phyloP scores from a whole-genome alignment of 2,888 invertebrate genomes.

The Resseliella maxima region DNA sequence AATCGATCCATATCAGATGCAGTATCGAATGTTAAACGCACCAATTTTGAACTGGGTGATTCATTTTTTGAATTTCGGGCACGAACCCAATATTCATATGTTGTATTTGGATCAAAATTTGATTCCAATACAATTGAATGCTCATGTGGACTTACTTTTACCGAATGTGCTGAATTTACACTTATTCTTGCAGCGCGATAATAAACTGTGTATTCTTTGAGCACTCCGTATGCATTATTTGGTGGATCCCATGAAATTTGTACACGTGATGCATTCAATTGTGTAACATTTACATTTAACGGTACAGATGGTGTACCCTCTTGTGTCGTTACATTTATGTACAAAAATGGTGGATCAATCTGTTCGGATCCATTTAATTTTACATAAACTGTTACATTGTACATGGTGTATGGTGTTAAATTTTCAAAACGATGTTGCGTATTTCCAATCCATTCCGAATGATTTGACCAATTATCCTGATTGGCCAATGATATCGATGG shows the following conservation, averaged over 20 bases:
- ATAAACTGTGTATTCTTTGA: conserved; percentile 74
- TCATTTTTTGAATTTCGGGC: conserved; percentile 74
- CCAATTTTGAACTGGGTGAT: conserved; percentile 73
- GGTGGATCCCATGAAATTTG: conserved; percentile 79
- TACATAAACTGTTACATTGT: conserved; percentile 84
- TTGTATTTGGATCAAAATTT: conserved; percentile 60
- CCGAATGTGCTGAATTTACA: conserved; percentile 63
- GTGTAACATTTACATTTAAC: conserved; percentile 73
- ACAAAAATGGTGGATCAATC: conserved; percentile 75
- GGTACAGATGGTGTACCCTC: conserved; percentile 80
- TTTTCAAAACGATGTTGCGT: conserved; percentile 73
- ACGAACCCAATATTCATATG: conserved; percentile 67
- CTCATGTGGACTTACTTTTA: conserved; percentile 59
- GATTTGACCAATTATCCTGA: conserved; percentile 72
- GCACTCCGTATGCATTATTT: conserved; percentile 72
- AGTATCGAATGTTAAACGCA: conserved; percentile 73
- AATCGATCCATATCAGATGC: conserved; percentile 74
- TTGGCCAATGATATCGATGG: conserved; percentile 72
- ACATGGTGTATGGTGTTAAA: conserved; percentile 78
- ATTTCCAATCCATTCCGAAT: conserved; percentile 73
- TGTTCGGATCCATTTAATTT: conserved; percentile 69
- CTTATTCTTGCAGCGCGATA: conserved; percentile 76
- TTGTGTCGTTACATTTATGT: conserved; percentile 73
- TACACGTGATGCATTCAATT: conserved; percentile 75
- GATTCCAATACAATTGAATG: conserved; percentile 60